Conservation (phyloP, 2,888 invertebrate genomes). For the Drosophila testacea region DNA sequence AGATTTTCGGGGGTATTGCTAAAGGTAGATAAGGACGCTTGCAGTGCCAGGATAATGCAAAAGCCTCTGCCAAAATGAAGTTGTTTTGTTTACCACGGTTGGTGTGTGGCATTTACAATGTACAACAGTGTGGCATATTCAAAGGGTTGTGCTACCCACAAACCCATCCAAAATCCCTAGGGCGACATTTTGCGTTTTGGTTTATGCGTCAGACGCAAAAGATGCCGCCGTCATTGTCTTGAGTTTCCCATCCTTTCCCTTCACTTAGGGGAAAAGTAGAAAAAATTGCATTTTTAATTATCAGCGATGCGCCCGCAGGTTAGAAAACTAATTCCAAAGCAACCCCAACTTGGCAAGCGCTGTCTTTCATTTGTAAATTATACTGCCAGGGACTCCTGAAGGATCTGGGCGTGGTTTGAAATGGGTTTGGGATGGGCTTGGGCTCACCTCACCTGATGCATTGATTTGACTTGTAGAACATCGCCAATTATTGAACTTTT, state of each 20-base stretch:
- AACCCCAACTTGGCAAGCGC: constrained; percentile 51
- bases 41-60: constrained; percentile 65
- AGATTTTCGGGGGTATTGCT: constrained; percentile 69
- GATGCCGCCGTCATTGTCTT: constrained; percentile 76
- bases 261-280: constrained; percentile 42
- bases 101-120: constrained; percentile 33
- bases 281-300: constrained; percentile 81
- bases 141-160: constrained; percentile 70
- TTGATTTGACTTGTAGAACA: constrained; percentile 85
- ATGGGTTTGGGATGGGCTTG: constrained; percentile 4
- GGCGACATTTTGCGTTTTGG: constrained; percentile 80
- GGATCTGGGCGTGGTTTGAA: constrained; percentile 1
- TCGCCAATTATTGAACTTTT: constrained; percentile 84
- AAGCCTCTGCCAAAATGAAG: constrained; percentile 50
- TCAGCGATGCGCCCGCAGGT: constrained; percentile 73
- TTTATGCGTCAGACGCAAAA: constrained; percentile 76
- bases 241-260: constrained; percentile 29
- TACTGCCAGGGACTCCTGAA: constrained; percentile 7
- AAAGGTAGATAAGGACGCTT: constrained; percentile 65
- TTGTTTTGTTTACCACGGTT: constrained; percentile 62
- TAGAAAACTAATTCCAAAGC: constrained; percentile 77
- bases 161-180: constrained; percentile 61
- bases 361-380: constrained; percentile 50
- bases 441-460: constrained; percentile 60
- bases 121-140: constrained; percentile 16